These are phyloP conservation scores for Heterotis niloticus DNA, from an alignment of 2,113 vertebrate species.

Conservation along the genomic window DNA sequence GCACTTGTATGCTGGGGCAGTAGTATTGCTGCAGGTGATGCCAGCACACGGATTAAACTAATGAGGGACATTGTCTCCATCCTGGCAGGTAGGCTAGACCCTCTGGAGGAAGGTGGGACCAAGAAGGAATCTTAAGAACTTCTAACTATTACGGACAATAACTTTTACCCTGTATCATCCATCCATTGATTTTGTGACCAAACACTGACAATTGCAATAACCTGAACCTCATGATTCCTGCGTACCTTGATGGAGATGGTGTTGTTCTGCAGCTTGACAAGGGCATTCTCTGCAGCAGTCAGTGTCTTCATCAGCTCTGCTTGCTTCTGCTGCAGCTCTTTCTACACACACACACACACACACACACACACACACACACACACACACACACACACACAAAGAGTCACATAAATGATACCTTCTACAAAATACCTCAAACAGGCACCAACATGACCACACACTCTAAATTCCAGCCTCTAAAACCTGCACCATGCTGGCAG, in stretches of 20 bases:
- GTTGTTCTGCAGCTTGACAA: constrained; percentile 64
- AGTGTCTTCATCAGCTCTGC: constrained; percentile 53
- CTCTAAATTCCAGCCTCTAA: background rate
- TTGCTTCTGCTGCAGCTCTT: constrained; percentile 55
- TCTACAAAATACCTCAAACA: background rate
- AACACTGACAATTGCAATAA: no score
- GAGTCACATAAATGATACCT: background rate
- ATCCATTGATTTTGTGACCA: no score
- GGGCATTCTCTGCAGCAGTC: constrained; percentile 59
- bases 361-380: constrained; percentile 29
- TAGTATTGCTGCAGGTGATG: no score
- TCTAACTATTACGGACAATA: no score
- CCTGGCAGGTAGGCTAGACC: no score
- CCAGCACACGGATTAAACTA: no score
- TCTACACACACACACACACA: constrained; percentile 41
- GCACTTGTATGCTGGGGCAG: no score
- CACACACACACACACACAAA: constrained; percentile 18
- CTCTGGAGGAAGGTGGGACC: no score
- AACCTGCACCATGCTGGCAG: background rate
- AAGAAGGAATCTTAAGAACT: no score
- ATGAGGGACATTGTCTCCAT: no score
- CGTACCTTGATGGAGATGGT: constrained; percentile 61
- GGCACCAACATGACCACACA: background rate
- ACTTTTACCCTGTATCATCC: no score
- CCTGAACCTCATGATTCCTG: background rate